Base-by-base conservation (phyloP, 2,113 vertebrate genomes). In the Setophaga petechia region DNA sequence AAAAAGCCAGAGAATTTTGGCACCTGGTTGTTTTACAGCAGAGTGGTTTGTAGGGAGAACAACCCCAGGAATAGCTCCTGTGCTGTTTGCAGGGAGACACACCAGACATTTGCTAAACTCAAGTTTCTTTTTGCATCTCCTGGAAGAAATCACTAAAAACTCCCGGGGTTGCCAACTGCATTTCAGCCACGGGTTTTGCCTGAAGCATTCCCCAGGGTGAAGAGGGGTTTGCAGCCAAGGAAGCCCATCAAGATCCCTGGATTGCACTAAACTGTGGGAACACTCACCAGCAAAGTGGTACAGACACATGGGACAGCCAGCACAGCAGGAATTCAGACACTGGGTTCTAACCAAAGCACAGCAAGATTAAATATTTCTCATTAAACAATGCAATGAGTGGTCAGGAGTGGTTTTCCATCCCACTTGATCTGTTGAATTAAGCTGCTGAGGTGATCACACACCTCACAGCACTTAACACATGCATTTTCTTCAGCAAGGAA, bases 241-340 rank as follows among this genome's bases (percentile, higher is more conserved):
- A 76, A 84, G 15, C 35, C 46, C 75, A 47, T 18, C 81, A 63
- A 47, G 23, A 83, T 57, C 61, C 81, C 57, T 52, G 69, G 44
- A 37, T 58, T 6, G 6, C 2, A 6, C 39, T 7, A 30, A 93
- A 30, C 43, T 52, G 28, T 13, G 16, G 35, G 58, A 90, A 16
- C 0, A 5, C 22, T 71, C 33, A 4, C 15, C 23, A 16, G 31
- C 30, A 15, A 2, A 0, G 0, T 2, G 9, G 39, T 17, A 21
- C 0, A 1, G 61, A 89, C 71, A 35, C 12, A 6, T 0, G 52
- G 61, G 16, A 49, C 6, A 24, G 39, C 37, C 71, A 84, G 54
- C 52, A 62, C 43, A 21, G 72, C 58, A 65, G 74, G 33, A 3
- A 79, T 39, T 43, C 68, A 83, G 46, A 41, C 16, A 33, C 4